Base-by-base conservation (phyloP, 2,113 vertebrate genomes). In the Struthidea cinerea region DNA sequence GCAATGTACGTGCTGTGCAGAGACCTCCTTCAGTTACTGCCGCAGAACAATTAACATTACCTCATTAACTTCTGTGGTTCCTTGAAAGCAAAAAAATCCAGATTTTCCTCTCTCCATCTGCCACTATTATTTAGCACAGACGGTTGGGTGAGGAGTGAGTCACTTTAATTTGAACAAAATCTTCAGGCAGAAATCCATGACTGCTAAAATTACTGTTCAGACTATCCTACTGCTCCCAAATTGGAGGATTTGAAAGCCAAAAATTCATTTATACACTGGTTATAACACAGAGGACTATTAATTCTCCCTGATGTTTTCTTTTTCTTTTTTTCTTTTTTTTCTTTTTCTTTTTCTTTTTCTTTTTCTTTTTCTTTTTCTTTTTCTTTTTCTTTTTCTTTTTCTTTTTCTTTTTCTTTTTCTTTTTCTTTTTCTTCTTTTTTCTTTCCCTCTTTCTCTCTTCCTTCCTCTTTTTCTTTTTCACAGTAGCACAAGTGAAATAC, bases 51-150 rank as follows among this genome's bases (percentile, higher is more conserved):
- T 94, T 90, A 95, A 53, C 83, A n/a, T 92, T 94, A 93, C 77
- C 90, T 96, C 95, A 92, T 94, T 96, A 96, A 79, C 71, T 92
- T 92, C 79, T 89, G 94, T 82, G 46, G 57, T 94, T 92, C 78
- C 86, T 94, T 94, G 60, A 92, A 97, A 96, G 96, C 60, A 93
- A 87, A 78, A 90, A 95, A 83, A 82, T 69, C 37, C 89, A 33
- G 33, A 67, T 95, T 94, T 90, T 91, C 86, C 32, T 73, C 77
- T 91, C 75, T 84, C 93, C 84, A 96, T 93, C 92, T 97, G 92
- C 56, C 82, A n/a, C 68, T 92, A 32, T 70, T 77, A 87, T 79
- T 94, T 85, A 86, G 71, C 75, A 91, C 84, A 96, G 89, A 93
- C 21, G 7, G 87, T 11, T 83, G 82, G 24, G 76, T 65, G 67